Base-by-base conservation (phyloP, 2,888 invertebrate genomes). In the Cataglyphis livida region DNA sequence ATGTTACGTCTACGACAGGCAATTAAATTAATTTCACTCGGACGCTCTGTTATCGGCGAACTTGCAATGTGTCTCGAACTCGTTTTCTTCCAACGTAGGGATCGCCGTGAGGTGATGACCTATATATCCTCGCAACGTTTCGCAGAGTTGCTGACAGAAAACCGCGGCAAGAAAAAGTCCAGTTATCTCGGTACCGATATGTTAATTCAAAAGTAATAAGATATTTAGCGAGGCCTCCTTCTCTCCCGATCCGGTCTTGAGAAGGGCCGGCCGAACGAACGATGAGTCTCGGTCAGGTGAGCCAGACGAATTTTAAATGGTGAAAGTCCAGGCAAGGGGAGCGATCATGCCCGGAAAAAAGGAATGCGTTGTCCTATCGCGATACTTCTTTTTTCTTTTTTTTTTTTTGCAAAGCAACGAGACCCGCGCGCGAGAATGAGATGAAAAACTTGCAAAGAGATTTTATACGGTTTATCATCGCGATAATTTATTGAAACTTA, bases 291-390 rank as follows among this genome's bases (percentile, higher is more conserved):
- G 84, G 81, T 74, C 82, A 83, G 83, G 84, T 81, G 84, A 85
- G 64, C 84, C 87, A 86, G 88, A 89, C 87, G 89, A 92, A 91
- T 91, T 92, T 92, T 92, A 92, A 93, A 93, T 89, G 93, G 93
- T 92, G 93, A 93, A 93, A 93, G 93, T 92, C 89, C 87, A 82
- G 83, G 74, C 68, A 12, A 12, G 68, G 38, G 38, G 65, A 83
- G 48, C 79, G 84, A 54, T 64, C 75, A 44, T 35, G 62, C 57
- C 70, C 76, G 51, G 68, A 84, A 76, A 86, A 76, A 78, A 51
- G 38, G 32, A 35, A 12, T n/a, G 25, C 81, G 64, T 78, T 21
- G 68, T 64, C 65, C 85, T 32, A 54, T 83, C 82, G 83, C 35
- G 78, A 9, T n/a, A 65, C 35, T 38, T n/a, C 35, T 38, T n/a